These are phyloP conservation scores for Pelodiscus sinensis DNA, from an alignment of 2,113 vertebrate genomes.

Conservation along the genomic window DNA sequence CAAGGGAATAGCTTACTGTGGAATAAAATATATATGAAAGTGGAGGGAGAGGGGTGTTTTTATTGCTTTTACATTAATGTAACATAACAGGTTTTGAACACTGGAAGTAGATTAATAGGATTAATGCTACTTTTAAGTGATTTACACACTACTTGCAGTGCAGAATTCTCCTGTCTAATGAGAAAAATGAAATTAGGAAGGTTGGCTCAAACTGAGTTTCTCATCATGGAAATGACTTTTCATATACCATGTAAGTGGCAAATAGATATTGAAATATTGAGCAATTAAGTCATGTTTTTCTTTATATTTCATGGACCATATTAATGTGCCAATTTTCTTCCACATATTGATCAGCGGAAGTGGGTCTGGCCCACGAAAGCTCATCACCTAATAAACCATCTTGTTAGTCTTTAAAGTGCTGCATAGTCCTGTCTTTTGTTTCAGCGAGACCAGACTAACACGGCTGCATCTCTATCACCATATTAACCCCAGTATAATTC, in stretches of 20 bases:
- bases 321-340: too few relatives aligned
- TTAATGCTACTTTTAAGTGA: constrained; percentile 53
- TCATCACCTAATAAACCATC: too few relatives aligned
- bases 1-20: not conserved
- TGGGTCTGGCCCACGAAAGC: too few relatives aligned
- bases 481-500: not conserved
- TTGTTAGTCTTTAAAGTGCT: too few relatives aligned
- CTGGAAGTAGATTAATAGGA: constrained; percentile 53
- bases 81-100: constrained; percentile 40
- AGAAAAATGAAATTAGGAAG: constrained; percentile 56
- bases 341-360: too few relatives aligned
- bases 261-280: constrained; percentile 55
- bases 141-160: constrained; percentile 54
- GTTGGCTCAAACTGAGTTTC: constrained; percentile 17
- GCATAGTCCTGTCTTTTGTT: too few relatives aligned
- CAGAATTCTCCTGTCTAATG: constrained; percentile 2
- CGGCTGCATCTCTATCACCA: too few relatives aligned
- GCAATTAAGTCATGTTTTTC: not conserved
- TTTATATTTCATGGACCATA: not conserved
- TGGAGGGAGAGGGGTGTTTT: constrained; percentile 6
- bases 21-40: constrained; percentile 29
- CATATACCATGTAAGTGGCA: constrained; percentile 56
- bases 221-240: constrained; percentile 16
- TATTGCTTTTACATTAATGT: constrained; percentile 48
- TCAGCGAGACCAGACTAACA: too few relatives aligned